A percentile compares a stretch with the other conserved stretches of the same genome.
These are phyloP conservation scores for Quadriops clusia DNA, from an alignment of 2,888 invertebrate genomes.

Conservation along the genomic window DNA sequence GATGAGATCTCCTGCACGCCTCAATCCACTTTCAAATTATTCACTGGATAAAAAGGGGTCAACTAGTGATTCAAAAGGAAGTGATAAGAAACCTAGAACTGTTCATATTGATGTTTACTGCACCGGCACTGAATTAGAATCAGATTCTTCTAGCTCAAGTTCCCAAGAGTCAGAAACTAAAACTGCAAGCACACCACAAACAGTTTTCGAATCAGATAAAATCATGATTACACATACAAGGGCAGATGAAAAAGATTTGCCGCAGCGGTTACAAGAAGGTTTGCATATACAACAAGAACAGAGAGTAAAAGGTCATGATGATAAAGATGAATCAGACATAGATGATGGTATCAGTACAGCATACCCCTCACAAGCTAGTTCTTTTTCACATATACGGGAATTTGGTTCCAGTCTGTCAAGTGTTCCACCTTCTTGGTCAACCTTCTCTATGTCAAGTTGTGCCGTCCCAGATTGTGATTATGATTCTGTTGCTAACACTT, in stretches of 20 bases:
- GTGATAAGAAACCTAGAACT: constrained; percentile 45
- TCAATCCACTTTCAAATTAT: no score
- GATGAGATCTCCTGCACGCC: no score
- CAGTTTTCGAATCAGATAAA: constrained; percentile 51
- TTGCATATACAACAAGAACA: constrained; percentile 13
- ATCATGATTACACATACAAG: constrained; percentile 47
- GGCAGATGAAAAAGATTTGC: constrained; percentile 36
- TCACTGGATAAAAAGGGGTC: no score
- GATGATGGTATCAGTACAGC: constrained; percentile 44
- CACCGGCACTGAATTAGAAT: constrained; percentile 47
- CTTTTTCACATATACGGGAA: constrained; percentile 45
- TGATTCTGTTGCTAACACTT: constrained; percentile 42
- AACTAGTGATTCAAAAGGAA: constrained; percentile 22
- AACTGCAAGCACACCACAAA: constrained; percentile 47
- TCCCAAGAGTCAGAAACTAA: constrained; percentile 30
- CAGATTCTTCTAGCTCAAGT: constrained; percentile 24
- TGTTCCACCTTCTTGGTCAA: constrained; percentile 37
- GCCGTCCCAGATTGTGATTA: constrained; percentile 38
- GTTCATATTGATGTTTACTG: constrained; percentile 68
- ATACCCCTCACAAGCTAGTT: constrained; percentile 50
- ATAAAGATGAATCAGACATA: constrained; percentile 19
- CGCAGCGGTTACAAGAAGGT: constrained; percentile 26
- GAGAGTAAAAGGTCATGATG: constrained; percentile 13
- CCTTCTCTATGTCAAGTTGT: constrained; percentile 39
- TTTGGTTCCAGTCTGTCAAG: constrained; percentile 43